Evolutionary conservation across 1,140 invertebrate genomes (phyloP).

Genomic region (Notospermus geniculatus): DNA sequence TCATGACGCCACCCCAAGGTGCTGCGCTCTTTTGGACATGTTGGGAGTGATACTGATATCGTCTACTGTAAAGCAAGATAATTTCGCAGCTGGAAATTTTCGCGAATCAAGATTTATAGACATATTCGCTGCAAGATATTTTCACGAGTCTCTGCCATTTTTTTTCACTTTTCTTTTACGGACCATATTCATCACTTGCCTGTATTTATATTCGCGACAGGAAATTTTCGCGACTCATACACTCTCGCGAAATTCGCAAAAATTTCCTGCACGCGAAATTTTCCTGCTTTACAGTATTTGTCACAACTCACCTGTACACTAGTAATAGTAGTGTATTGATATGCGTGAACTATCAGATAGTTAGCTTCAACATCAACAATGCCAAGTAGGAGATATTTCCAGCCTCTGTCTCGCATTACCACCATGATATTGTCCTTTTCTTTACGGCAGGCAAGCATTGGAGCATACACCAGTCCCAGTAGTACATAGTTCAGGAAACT

Average conservation of each 20-base stretch:
- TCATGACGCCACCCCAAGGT: too few relatives aligned
- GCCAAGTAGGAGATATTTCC: slow-evolving; percentile 72
- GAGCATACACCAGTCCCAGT: slow-evolving; percentile 73
- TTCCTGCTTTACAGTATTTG: neutral
- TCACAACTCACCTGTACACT: slow-evolving; percentile 57
- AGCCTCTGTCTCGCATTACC: slow-evolving; percentile 69
- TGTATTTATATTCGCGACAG: too few relatives aligned
- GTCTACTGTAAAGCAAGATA: too few relatives aligned
- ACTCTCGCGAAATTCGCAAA: neutral
- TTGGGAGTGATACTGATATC: too few relatives aligned
- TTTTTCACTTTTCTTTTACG: too few relatives aligned
- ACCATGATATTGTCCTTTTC: slow-evolving; percentile 64
- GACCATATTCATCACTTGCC: too few relatives aligned
- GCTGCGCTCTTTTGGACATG: too few relatives aligned
- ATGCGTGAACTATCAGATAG: slow-evolving; percentile 71
- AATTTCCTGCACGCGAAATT: slow-evolving; percentile 10
- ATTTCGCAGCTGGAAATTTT: too few relatives aligned
- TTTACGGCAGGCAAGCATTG: slow-evolving; percentile 70
- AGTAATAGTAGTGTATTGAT: slow-evolving; percentile 62
- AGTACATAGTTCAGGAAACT: slow-evolving; percentile 77
- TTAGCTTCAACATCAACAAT: slow-evolving; percentile 80
- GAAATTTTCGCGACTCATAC: neutral
- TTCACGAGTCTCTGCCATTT: too few relatives aligned
- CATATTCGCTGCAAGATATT: too few relatives aligned
- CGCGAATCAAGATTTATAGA: too few relatives aligned